Conservation (phyloP, 2,888 invertebrate species). For the Rhagophthalmus giganteus region DNA sequence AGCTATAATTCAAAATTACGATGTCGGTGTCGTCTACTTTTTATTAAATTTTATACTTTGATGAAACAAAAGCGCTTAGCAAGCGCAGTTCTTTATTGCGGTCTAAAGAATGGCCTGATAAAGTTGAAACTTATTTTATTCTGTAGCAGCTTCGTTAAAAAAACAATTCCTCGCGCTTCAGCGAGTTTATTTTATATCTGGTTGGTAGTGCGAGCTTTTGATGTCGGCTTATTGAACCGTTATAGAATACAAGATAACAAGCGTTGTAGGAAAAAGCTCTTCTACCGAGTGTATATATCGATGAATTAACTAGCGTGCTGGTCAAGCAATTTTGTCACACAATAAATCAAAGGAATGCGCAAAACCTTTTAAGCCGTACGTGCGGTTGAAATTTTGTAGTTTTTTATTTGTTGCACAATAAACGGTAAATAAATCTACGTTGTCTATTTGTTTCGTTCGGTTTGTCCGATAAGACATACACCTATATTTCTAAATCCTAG, state of each 20-base stretch:
- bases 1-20: slow-evolving; percentile 26
- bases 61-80: slow-evolving; percentile 30
- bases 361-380: not conserved
- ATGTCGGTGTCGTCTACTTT: slow-evolving; percentile 24
- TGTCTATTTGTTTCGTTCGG: not conserved
- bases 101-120: slow-evolving; percentile 22
- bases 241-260: slow-evolving; percentile 24
- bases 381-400: too few species aligned
- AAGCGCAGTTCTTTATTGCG: slow-evolving; percentile 26
- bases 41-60: slow-evolving; percentile 30
- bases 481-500: slow-evolving; percentile 9
- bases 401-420: too few species aligned
- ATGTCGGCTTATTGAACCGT: slow-evolving; percentile 28
- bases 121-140: slow-evolving; percentile 27
- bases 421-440: too few species aligned
- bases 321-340: not conserved
- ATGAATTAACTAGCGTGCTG: not conserved
- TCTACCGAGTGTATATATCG: not conserved
- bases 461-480: not conserved
- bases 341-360: not conserved
- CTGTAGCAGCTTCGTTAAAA: slow-evolving; percentile 22
- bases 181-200: slow-evolving; percentile 26
- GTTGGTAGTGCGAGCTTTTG: slow-evolving; percentile 23
- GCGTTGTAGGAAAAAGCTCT: slow-evolving; percentile 10
- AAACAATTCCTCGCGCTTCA: slow-evolving; percentile 24